Evolutionary conservation across 2,113 vertebrate genomes (phyloP).

Genomic region (Colaptes auratus): DNA sequence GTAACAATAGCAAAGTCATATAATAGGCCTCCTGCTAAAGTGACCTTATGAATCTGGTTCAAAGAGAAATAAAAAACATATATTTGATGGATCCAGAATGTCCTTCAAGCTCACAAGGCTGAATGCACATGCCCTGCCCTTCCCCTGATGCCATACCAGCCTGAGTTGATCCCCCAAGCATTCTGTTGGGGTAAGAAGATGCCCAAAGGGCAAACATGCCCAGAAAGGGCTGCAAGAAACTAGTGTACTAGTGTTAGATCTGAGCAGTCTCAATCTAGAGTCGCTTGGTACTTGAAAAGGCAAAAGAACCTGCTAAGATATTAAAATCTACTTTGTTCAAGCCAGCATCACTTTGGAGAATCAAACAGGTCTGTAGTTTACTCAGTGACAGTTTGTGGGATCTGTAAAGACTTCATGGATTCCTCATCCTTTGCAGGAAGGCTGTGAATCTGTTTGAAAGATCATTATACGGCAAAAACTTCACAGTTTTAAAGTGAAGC

Average conservation of each 20-base stretch:
- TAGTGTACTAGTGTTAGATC: neutral
- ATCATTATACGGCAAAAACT: neutral
- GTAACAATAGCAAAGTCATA: neutral
- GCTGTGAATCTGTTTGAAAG: neutral
- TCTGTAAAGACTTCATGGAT: neutral
- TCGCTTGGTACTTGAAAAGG: neutral
- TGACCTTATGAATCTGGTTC: neutral
- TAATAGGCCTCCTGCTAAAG: neutral
- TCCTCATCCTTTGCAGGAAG: neutral
- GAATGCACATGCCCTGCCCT: neutral
- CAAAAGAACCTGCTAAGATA: neutral
- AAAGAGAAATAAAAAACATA: neutral
- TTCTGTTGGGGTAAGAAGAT: neutral
- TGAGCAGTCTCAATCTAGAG: neutral
- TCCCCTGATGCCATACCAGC: neutral
- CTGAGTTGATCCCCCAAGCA: neutral
- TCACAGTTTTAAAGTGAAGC: neutral
- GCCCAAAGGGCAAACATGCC: neutral
- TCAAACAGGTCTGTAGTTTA: neutral
- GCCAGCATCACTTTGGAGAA: neutral
- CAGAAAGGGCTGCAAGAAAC: neutral
- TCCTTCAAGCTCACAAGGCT: neutral
- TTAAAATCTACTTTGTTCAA: neutral
- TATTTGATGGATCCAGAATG: neutral
- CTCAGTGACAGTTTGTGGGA: neutral